Base-by-base conservation (phyloP, 23 tunicate species). In the Oikopleura albicans region DNA sequence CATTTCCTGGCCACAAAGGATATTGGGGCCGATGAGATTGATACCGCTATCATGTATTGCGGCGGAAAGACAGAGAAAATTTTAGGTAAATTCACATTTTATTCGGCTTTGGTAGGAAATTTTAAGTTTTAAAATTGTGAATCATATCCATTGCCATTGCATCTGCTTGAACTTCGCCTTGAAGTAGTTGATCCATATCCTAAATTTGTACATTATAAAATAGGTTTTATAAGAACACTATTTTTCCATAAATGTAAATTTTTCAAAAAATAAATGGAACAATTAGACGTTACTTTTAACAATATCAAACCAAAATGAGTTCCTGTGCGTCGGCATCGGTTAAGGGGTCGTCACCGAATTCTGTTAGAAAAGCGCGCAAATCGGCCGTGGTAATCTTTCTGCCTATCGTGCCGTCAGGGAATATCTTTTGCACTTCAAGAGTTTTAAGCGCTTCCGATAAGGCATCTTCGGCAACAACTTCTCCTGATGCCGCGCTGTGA, bases 11-110 rank as follows among this genome's bases (percentile, higher is more conserved):
- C 16, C 59, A 49, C 8, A 22, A 22, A 22, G 8, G 59, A 22
- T 8, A 49, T 49, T 16, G 84, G 84, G n/a, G 39, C 41, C 8
- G 79, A 39, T 39, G 90, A 91, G 84, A 36, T 88, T 0, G 91
- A 91, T 59, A 76, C 94, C 16, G 97, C 97, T 39, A 89, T 84
- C 40, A 92, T 92, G 97, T 92, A 92, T 41, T 86, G 88, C 66
- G 91, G 88, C 41, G 91, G 91, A 1, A 86, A 89, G 66, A 85
- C 97, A 0, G 97, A 92, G 41, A 87, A 89, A 41, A 75, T 63
- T 49, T 83, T 92, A 56, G 97, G 97, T 39, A 39, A 84, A 59
- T 83, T 84, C 76, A 87, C 84, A 83, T 16, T 75, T 49, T 49
- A 49, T 49, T 49, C 22, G 8, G 59, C 22, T 49, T 49, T 8